phyloP scores from a whole-genome alignment of 2,888 invertebrate genomes.

The Steinernema carpocapsae region DNA sequence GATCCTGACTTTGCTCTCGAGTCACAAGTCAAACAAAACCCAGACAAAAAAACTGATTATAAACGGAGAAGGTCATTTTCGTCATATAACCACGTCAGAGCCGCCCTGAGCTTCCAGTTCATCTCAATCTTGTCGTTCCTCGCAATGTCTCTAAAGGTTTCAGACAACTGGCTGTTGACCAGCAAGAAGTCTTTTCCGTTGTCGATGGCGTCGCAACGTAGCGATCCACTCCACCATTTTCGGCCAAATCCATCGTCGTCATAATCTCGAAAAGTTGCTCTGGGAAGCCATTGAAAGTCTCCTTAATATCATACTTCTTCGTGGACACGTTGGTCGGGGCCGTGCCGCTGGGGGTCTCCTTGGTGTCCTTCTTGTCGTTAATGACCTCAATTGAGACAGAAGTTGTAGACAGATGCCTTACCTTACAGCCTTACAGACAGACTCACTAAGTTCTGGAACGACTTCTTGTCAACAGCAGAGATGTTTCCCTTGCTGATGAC shows the following conservation, averaged over 20 bases:
- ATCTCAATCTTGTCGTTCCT: too few species aligned
- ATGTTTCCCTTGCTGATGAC: constrained; percentile 59
- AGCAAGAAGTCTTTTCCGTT: constrained; percentile 87
- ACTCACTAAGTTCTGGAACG: constrained; percentile 63
- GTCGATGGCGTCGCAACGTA: constrained; percentile 84
- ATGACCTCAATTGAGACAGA: too few species aligned
- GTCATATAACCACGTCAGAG: too few species aligned
- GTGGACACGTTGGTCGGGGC: too few species aligned
- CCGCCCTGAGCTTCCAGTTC: too few species aligned
- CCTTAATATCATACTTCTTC: constrained; percentile 72
- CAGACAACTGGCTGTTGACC: constrained; percentile 89
- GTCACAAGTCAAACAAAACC: too few species aligned
- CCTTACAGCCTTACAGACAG: constrained; percentile 29
- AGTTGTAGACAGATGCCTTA: background rate
- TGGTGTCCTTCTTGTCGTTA: constrained; percentile 39
- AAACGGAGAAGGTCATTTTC: too few species aligned
- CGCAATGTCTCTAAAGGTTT: constrained; percentile 84
- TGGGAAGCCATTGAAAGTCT: constrained; percentile 79
- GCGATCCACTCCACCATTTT: constrained; percentile 78
- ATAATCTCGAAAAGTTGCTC: constrained; percentile 86
- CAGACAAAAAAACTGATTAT: too few species aligned
- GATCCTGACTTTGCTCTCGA: too few species aligned
- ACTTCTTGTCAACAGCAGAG: constrained; percentile 60
- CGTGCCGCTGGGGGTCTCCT: too few species aligned
- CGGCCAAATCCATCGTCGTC: constrained; percentile 72